A percentile compares a stretch with the other conserved stretches of the same genome.
phyloP scores from a whole-genome alignment of 2,888 invertebrate genomes.

The Heliothis peltigera region DNA sequence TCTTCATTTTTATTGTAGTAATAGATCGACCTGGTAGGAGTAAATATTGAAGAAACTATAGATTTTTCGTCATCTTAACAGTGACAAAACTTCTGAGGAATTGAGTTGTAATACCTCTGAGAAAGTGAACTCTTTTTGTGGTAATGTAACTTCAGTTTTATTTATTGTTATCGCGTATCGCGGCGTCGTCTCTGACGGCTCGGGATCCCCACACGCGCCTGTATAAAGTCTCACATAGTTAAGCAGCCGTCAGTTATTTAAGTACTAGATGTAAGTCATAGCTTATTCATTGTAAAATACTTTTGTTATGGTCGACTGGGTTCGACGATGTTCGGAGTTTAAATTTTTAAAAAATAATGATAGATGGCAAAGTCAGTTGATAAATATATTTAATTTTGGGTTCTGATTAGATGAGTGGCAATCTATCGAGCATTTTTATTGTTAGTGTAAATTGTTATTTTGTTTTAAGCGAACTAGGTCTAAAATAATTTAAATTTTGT shows the following conservation, averaged over 20 bases:
- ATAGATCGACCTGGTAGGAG: conserved; percentile 79
- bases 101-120: conserved; percentile 85
- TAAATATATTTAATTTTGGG: conserved; percentile 86
- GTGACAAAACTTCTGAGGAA: conserved; percentile 75
- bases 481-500: conserved; percentile 88
- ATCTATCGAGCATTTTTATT: conserved; percentile 89
- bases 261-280: conserved; percentile 84
- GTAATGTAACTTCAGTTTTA: conserved; percentile 73
- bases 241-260: conserved; percentile 83
- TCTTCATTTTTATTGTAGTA: conserved; percentile 80
- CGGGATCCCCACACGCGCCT: conserved; percentile 56
- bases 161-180: conserved; percentile 74
- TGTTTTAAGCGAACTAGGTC: conserved; percentile 88
- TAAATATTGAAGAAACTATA: conserved; percentile 46
- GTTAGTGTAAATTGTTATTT: conserved; percentile 90
- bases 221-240: conserved; percentile 76
- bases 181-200: conserved; percentile 62
- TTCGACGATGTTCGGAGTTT: conserved; percentile 89
- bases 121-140: conserved; percentile 77
- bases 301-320: conserved; percentile 89
- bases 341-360: conserved; percentile 84
- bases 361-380: conserved; percentile 85
- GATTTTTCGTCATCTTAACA: conserved; percentile 61
- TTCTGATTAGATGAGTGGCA: conserved; percentile 85
- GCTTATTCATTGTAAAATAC: conserved; percentile 84